These are phyloP conservation scores for Tyrannus savana DNA, from an alignment of 2,113 vertebrate genomes.

Conservation along the genomic window DNA sequence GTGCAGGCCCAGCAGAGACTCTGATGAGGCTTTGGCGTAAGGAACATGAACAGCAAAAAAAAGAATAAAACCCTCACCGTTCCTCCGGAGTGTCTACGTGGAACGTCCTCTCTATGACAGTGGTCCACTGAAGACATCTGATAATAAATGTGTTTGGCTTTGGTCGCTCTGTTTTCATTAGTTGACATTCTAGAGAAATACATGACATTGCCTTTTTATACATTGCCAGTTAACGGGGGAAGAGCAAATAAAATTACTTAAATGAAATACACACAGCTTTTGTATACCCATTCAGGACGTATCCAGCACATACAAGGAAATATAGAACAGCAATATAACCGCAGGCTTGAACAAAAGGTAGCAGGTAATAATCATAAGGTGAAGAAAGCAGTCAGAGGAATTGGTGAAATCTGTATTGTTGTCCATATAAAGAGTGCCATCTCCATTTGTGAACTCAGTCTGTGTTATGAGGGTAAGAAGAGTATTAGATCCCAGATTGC, in stretches of 20 bases:
- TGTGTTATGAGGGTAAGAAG: neutral
- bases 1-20: neutral
- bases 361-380: neutral
- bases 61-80: slow-evolving; percentile 77
- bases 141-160: slow-evolving; percentile 99
- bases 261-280: neutral
- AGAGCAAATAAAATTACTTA: neutral
- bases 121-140: slow-evolving; percentile 98
- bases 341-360: neutral
- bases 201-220: neutral
- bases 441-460: neutral
- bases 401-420: neutral
- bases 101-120: slow-evolving; percentile 97
- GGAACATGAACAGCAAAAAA: neutral
- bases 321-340: neutral
- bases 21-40: neutral
- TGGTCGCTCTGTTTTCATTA: slow-evolving; percentile 98
- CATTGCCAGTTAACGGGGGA: neutral
- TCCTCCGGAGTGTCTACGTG: slow-evolving; percentile 95
- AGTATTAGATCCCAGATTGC: neutral
- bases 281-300: neutral
- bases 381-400: neutral
- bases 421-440: neutral
- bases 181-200: slow-evolving; percentile 89
- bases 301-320: neutral